Evolutionary conservation across 2,113 vertebrate genomes (phyloP), one percentile per base, ranked within the genome.

Genomic region (Chaetodon trifascialis): DNA sequence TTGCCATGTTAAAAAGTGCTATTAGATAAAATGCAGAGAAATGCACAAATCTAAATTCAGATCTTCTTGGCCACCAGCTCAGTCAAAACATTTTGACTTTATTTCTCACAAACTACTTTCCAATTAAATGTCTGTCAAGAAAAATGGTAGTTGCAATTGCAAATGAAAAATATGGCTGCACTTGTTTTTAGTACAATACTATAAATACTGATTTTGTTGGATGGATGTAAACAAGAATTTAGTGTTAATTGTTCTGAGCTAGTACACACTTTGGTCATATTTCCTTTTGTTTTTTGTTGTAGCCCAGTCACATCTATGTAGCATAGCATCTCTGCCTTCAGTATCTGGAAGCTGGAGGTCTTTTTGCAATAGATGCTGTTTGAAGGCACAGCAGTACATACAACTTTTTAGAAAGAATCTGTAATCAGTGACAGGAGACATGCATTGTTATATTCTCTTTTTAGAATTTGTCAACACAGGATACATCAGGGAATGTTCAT

Each of bases 101-200:
- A 30, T 30, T 30, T 30, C 30, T 30, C 30, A 19, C 60, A 40
- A 66, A 74, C 30, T 42, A 11, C 21, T 58, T 82, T 54, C 36
- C 36, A 69, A 75, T 68, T 68, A 55, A 21, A 63, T 63, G 5
- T 66, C 19, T 34, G 25, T 15, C 10, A 52, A 49, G 49, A 52
- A 63, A 38, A 52, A 7, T 11, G 66, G 23, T 10, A 54, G 23
- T 72, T 36, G 5, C 10, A 6, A 60, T 10, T 52, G 46, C 14
- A 82, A 44, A 40, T 66, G 34, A 69, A 52, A 74, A 69, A 34
- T 36, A 23, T 47, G 23, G 47, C 30, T n/a, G 11, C 7, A 47
- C 21, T 15, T 68, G 52, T 60, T 60, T 79, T 68, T 68, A 54
- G n/a, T 23, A 60, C 64, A 30, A 3, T 30, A 30, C 30, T 30